Base-by-base conservation (phyloP, 2,113 vertebrate genomes). In the Entelurus aequoreus region DNA sequence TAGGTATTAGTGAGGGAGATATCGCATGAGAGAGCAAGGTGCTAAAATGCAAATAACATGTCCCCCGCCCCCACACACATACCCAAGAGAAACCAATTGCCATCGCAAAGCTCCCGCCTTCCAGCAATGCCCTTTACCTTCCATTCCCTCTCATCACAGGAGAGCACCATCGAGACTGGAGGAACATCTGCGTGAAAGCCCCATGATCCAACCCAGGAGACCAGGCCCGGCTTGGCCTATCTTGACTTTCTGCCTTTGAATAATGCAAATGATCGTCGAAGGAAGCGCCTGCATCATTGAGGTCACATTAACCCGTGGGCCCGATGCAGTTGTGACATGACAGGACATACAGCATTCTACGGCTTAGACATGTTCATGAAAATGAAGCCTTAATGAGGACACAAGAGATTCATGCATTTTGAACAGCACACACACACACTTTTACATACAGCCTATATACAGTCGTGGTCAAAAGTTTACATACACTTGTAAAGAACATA, bases 121-220 rank as follows among this genome's bases (percentile, higher is more conserved):
- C 42, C 60, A 76, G 68, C 59, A 28, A 42, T 72, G 74, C 70
- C 75, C 81, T 84, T 82, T 83, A 75, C 68, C 73, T 81, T 56
- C 67, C 68, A 35, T 70, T 66, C 77, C 60, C 62, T 4, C 58
- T 75, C 74, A 72, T 79, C 65, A 53, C 74, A 67, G 66, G 55
- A 76, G 54, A 74, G 59, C 44, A 57, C 76, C 67, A 52, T 50
- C 40, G 79, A 81, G 78, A 76, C 48, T 1, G 12, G 36, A 40
- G 36, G 55, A 69, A 75, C 81, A 80, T 72, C 59, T 79, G 77
- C 37, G 63, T 65, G 13, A 66, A 71, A 76, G 60, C 75, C 68
- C 60, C 53, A 55, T 37, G 19, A 78, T 79, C 70, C 57, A 64
- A n/a, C 70, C 65, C 70, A 6, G 51, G 66, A 76, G 69, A 74